Base-by-base conservation (phyloP, 1,140 invertebrate genomes). In the Platyura marginata region DNA sequence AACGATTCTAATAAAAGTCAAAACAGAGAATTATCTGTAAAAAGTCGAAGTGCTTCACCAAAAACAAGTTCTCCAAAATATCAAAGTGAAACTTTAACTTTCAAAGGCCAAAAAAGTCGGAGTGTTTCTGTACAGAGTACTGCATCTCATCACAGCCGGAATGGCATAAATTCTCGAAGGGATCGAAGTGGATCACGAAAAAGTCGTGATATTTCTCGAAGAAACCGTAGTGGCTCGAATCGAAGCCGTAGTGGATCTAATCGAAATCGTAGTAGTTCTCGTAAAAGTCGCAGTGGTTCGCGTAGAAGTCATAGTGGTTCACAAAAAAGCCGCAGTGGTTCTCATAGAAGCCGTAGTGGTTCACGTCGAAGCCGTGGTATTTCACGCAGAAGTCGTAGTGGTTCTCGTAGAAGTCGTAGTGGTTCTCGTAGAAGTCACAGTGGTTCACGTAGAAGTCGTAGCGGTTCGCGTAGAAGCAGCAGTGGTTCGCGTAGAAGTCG, bases 311-410 rank as follows among this genome's bases (percentile, higher is more conserved):
- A 49, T 6, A 49, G 43, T 34, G 48, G 45, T 18, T 49, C 48
- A 13, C 41, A 21, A 23, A 42, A 45, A 2, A 49, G 48, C 9
- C 43, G 49, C 0, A 44, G 43, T 37, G 46, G 57, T 3, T 62
- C 61, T 4, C 48, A 46, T 33, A 56, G 55, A 20, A 55, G 56
- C 5, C 49, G 56, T 36, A 64, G 65, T n/a, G 52, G 58, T 0
- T 65, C 63, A 3, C 51, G 51, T 25, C 53, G 55, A 21, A 67
- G 67, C 1, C 51, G 54, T 45, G 64, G 65, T 6, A 48, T 58
- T 13, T 63, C 63, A 0, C 49, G 53, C 35, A 49, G 48, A 38
- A 64, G 60, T n/a, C 50, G 53, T 37, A 63, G 60, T n/a, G 44
- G 53, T 21, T 64, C 63, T 0, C 46, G 49, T 21, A 49, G 53